phyloP scores from a whole-genome alignment of 2,888 invertebrate genomes.

The Scaptomyza caliginosa region DNA sequence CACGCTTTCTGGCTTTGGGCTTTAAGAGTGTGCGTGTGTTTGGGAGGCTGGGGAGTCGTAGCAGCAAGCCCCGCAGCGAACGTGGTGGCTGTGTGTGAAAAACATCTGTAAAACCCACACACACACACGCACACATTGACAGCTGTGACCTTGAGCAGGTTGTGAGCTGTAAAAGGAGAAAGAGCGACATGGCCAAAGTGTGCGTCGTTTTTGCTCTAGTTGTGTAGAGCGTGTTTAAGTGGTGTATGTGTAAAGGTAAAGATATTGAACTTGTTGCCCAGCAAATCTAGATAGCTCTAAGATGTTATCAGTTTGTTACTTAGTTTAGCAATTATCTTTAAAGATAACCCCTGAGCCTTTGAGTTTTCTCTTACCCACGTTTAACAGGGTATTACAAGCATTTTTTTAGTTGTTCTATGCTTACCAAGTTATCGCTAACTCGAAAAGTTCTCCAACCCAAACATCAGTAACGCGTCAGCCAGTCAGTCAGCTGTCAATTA shows the following conservation, averaged over 20 bases:
- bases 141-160: constrained; percentile 70
- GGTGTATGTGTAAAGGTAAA: constrained; percentile 14
- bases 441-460: neutral
- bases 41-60: too few species aligned
- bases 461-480: neutral
- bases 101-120: constrained; percentile 39
- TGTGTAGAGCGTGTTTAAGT: constrained; percentile 3
- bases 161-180: constrained; percentile 49
- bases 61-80: too few species aligned
- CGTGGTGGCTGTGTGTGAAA: constrained; percentile 21
- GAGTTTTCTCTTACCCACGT: neutral
- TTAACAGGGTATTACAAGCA: neutral
- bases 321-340: too few species aligned
- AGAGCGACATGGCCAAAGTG: constrained; percentile 16
- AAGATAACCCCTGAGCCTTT: too few species aligned
- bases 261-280: constrained; percentile 45
- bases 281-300: too few species aligned
- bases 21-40: neutral
- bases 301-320: too few species aligned
- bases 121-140: constrained; percentile 42
- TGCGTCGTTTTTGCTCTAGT: constrained; percentile 17
- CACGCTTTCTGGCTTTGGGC: neutral
- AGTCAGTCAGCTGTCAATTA: constrained; percentile 40
- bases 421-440: neutral
- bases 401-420: neutral